phyloP scores from a whole-genome alignment of 2,113 vertebrate species.

The Pantherophis guttatus region DNA sequence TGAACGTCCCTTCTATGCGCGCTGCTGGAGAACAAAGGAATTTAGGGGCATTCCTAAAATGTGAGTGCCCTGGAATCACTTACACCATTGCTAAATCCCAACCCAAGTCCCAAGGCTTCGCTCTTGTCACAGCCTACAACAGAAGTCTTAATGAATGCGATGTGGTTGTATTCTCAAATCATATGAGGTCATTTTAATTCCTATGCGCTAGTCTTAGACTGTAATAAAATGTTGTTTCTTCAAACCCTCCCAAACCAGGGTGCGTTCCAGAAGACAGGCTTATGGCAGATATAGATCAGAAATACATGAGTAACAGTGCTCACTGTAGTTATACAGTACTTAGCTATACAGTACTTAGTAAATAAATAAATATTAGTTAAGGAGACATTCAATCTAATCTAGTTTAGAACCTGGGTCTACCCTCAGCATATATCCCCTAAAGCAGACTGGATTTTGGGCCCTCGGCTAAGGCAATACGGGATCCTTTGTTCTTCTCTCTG shows the following conservation, averaged over 20 bases:
- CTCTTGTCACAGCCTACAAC: neutral
- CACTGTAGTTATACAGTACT: neutral
- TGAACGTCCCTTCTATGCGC: too few species aligned
- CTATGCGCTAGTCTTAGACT: neutral
- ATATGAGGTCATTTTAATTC: neutral
- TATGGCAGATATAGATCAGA: neutral
- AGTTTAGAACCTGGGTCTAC: neutral
- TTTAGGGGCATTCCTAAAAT: neutral
- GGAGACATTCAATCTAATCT: neutral
- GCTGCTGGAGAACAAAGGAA: neutral
- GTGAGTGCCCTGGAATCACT: neutral
- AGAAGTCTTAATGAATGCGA: neutral
- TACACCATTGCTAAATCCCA: neutral
- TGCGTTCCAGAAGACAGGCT: neutral
- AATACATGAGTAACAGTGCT: neutral
- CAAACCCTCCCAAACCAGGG: neutral
- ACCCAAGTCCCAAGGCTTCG: neutral
- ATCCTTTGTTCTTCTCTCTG: neutral
- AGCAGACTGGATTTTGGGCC: neutral
- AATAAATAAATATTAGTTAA: neutral
- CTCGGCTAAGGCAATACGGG: neutral
- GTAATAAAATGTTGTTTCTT: neutral
- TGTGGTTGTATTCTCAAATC: neutral
- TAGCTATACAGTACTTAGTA: neutral
- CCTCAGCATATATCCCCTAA: neutral